Evolutionary conservation across 2,113 vertebrate species (phyloP), one percentile per base, ranked within the genome.

Genomic region (Hippocampus abdominalis): DNA sequence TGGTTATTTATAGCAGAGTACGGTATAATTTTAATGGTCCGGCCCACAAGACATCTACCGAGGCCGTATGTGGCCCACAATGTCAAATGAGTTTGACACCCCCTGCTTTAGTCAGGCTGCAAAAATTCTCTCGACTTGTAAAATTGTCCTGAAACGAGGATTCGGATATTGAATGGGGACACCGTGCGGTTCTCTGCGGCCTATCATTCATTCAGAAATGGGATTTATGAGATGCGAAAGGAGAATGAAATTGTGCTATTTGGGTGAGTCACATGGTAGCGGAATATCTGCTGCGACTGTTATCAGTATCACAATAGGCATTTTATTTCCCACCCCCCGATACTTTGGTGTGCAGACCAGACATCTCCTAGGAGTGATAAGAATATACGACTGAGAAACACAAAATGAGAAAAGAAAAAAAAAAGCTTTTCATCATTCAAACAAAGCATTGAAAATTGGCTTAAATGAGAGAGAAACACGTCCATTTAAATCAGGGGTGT

Each of bases 401-500:
- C 51, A 54, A 10, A 10, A 54, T 9, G 20, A n/a, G 9, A 54
- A 4, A 21, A 36, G 8, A 23, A n/a, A 12, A 15, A 12, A 15
- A 57, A 13, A 20, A 13, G 16, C 25, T 15, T 15, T 29, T 59
- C 3, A 59, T 57, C 56, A 70, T 2, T 27, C 48, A 7, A 20
- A 20, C 7, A 49, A 49, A 54, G n/a, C 51, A 54, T 54, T n/a
- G 29, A 68, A 75, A 66, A 72, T 23, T 42, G 13, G 63, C 15
- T 18, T 29, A 32, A 72, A 18, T 18, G 64, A 44, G 23, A 36
- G 48, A 61, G 42, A 42, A 65, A 65, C 49, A 46, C 64, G 61
- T 64, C 54, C n/a, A 8, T 69, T 71, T 70, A 44, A 80, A 72
- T 76, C n/a, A n/a, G n/a, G n/a, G n/a, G n/a, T n/a, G n/a, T n/a